Conservation (phyloP, 2,113 vertebrate species). For the Phainopepla nitens region DNA sequence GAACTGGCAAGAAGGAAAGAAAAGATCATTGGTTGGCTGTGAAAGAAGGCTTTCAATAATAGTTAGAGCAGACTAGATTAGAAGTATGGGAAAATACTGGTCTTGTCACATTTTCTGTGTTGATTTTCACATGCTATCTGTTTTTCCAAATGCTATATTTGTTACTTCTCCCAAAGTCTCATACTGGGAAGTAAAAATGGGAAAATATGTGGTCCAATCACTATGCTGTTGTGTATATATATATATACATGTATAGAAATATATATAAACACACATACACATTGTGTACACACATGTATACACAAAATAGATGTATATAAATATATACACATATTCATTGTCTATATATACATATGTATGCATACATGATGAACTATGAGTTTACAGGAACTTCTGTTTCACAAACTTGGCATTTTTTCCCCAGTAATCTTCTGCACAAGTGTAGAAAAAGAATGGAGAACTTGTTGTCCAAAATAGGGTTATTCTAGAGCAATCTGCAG, state of each 20-base stretch:
- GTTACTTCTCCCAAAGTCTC: neutral
- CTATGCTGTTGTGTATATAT: fast-evolving
- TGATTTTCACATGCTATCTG: neutral
- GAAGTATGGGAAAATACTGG: neutral
- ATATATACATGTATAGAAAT: neutral
- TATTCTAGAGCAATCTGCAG: neutral
- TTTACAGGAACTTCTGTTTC: neutral
- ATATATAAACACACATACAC: fast-evolving
- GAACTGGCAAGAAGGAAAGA: neutral
- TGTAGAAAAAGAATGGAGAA: neutral
- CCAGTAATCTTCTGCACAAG: neutral
- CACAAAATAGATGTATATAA: neutral
- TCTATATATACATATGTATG: neutral
- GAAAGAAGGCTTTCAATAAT: neutral
- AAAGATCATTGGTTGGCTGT: neutral
- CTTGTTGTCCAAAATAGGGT: neutral
- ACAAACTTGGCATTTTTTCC: neutral
- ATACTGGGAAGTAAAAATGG: neutral
- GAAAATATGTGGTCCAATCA: neutral
- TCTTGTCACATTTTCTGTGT: neutral
- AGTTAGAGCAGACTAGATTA: neutral
- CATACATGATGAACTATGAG: neutral
- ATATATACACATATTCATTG: neutral
- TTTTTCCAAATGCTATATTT: neutral
- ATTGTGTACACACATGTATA: neutral